These are phyloP conservation scores for Mactromeris polynyma DNA, from an alignment of 2,888 invertebrate genomes.

Conservation along the genomic window DNA sequence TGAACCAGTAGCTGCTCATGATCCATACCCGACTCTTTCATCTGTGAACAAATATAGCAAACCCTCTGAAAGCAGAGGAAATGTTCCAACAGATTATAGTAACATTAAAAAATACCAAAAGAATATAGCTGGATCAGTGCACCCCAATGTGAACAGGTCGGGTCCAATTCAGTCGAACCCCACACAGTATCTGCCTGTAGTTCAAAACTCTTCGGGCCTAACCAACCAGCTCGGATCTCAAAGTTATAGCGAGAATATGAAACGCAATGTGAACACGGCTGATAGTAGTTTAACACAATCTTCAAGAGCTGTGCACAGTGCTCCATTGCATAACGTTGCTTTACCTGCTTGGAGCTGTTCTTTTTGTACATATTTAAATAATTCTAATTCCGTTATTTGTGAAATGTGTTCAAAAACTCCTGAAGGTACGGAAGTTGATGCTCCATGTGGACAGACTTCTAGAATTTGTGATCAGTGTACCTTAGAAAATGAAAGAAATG, in stretches of 20 bases:
- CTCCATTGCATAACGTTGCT: neutral
- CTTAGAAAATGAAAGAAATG: conserved; percentile 60
- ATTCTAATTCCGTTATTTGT: conserved; percentile 47
- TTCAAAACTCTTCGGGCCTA: neutral
- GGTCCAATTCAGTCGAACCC: neutral
- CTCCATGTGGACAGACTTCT: conserved; percentile 51
- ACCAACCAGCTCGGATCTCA: neutral
- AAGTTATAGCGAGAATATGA: conserved; percentile 5
- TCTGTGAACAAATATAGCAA: neutral
- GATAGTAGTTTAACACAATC: neutral
- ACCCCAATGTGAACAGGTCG: neutral
- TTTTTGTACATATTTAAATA: conserved; percentile 68
- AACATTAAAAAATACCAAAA: conserved; percentile 19
- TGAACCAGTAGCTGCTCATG: neutral
- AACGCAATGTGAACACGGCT: neutral
- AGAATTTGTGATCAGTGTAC: conserved; percentile 70
- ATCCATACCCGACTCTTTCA: neutral
- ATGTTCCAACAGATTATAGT: neutral
- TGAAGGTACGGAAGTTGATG: conserved; percentile 57
- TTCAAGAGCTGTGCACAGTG: conserved; percentile 2
- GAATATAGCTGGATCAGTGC: neutral
- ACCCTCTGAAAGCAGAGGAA: neutral
- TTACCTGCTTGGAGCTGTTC: conserved; percentile 57
- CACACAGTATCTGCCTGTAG: conserved; percentile 19
- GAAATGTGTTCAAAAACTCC: conserved; percentile 68